Conservation (phyloP, 1,140 invertebrate genomes). For the Bombyx mandarina region DNA sequence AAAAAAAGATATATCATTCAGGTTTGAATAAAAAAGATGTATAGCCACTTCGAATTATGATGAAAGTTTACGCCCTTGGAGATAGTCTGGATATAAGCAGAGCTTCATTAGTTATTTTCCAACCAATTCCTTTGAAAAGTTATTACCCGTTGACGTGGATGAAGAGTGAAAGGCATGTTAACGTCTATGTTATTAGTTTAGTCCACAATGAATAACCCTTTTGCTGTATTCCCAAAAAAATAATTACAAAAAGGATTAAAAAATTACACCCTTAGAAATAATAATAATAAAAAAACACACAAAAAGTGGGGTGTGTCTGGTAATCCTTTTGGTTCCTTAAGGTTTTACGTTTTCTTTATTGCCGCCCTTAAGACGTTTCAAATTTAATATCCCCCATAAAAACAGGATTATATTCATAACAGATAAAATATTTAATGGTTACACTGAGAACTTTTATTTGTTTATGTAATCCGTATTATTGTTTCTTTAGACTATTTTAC, state of each 20-base stretch:
- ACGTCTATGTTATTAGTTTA: no score
- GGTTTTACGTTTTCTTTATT: slow-evolving; percentile 53
- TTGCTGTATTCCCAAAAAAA: neutral
- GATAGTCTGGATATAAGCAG: no score
- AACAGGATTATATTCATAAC: slow-evolving; percentile 66
- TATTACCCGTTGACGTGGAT: no score
- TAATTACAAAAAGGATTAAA: slow-evolving; percentile 10
- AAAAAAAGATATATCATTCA: no score
- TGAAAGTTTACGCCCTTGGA: no score
- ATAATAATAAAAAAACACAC: slow-evolving; percentile 14
- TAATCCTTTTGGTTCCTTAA: slow-evolving; percentile 51
- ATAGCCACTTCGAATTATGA: no score
- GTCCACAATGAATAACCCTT: no score
- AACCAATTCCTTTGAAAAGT: no score
- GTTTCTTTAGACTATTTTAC: slow-evolving; percentile 20
- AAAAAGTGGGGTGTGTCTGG: slow-evolving; percentile 14
- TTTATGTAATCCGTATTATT: slow-evolving; percentile 61
- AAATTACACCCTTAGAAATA: slow-evolving; percentile 18
- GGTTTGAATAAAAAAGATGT: no score
- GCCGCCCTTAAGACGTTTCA: slow-evolving; percentile 45
- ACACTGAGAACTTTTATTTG: slow-evolving; percentile 52
- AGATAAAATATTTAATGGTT: slow-evolving; percentile 65
- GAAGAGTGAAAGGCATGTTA: no score
- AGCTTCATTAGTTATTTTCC: no score
- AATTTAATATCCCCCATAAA: slow-evolving; percentile 60